phyloP scores from a whole-genome alignment of 2,888 invertebrate genomes.

The Clanis bilineata region DNA sequence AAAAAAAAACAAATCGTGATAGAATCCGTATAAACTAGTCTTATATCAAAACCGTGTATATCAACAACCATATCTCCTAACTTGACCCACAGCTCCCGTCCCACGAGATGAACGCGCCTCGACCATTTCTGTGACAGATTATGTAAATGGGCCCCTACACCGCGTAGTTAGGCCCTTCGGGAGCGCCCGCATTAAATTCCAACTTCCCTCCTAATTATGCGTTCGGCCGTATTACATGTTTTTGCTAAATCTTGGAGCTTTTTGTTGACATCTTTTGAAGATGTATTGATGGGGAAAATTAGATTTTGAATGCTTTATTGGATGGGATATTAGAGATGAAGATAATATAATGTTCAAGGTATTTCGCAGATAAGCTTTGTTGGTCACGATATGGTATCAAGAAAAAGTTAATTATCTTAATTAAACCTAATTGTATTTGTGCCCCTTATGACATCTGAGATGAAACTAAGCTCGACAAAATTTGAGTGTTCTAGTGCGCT shows the following conservation, averaged over 20 bases:
- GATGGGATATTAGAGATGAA: background rate
- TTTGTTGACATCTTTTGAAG: background rate
- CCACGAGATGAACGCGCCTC: slow-evolving; percentile 19
- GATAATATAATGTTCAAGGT: background rate
- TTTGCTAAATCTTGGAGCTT: slow-evolving; percentile 4
- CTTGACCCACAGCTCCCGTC: slow-evolving; percentile 11
- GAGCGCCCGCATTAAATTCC: slow-evolving; percentile 25
- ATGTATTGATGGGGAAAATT: slow-evolving; percentile 1
- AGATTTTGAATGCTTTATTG: background rate
- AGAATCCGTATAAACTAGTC: background rate
- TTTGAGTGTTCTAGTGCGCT: no score
- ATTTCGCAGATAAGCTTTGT: no score
- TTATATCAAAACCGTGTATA: background rate
- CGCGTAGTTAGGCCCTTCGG: slow-evolving; percentile 25
- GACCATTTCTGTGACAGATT: slow-evolving; percentile 37
- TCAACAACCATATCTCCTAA: background rate
- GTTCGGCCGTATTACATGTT: slow-evolving; percentile 22
- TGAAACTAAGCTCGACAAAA: no score
- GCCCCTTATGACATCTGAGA: no score
- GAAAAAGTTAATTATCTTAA: no score
- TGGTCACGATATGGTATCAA: background rate
- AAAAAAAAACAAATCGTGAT: no score
- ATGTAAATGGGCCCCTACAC: slow-evolving; percentile 37
- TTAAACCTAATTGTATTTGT: no score
- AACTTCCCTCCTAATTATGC: slow-evolving; percentile 23